Percentiles rank a stretch among this genome's conserved stretches.
Evolutionary conservation across 1,140 invertebrate genomes (phyloP).

Genomic region (Batillaria attramentaria): DNA sequence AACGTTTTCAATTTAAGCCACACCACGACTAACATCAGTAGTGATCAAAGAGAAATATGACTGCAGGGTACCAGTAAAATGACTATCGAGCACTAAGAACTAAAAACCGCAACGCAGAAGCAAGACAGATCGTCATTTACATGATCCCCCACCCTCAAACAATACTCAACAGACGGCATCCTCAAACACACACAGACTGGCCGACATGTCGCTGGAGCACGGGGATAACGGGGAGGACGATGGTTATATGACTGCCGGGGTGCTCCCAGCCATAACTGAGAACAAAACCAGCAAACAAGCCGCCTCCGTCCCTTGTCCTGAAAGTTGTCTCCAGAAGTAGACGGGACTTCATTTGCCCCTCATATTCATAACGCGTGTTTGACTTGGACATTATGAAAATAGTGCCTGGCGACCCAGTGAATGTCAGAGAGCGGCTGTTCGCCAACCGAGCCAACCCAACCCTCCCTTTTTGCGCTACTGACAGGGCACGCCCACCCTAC

Average conservation of each 20-base stretch:
- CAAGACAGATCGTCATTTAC: too few species aligned
- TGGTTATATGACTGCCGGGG: too few species aligned
- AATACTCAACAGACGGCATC: slow-evolving; percentile 14
- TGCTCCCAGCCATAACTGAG: too few species aligned
- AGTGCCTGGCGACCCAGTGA: background rate
- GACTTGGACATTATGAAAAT: slow-evolving; percentile 16
- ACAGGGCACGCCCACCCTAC: too few species aligned
- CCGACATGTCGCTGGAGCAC: background rate
- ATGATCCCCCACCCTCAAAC: background rate
- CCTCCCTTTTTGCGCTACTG: background rate
- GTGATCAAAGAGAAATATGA: background rate
- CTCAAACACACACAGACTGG: slow-evolving; percentile 5
- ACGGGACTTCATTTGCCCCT: background rate
- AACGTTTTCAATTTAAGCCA: background rate
- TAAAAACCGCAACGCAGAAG: background rate
- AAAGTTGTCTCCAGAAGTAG: background rate
- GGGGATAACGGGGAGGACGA: slow-evolving; percentile 8
- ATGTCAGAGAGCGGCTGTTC: background rate
- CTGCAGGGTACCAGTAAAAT: background rate
- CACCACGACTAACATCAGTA: background rate
- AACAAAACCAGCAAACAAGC: slow-evolving; percentile 4
- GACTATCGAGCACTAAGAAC: background rate
- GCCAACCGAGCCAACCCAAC: background rate
- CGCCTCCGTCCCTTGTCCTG: background rate
- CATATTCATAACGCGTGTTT: slow-evolving; percentile 28